These are phyloP conservation scores for Sinodicranocentrus sp. DNA, from an alignment of 2,888 invertebrate genomes.

Conservation along the genomic window DNA sequence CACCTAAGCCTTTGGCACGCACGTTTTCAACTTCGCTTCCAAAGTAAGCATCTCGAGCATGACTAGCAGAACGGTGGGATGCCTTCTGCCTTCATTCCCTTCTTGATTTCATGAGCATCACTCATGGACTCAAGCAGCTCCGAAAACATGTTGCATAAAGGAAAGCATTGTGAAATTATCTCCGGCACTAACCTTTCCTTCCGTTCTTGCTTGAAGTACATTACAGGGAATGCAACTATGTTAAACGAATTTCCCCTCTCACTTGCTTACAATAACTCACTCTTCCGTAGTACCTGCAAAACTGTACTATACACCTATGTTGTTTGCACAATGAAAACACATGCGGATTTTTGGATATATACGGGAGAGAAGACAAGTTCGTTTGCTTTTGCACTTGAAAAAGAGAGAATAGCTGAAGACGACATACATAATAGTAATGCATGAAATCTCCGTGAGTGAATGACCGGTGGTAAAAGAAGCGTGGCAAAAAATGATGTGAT, in stretches of 20 bases:
- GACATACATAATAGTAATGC: neutral
- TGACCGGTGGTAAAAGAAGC: neutral
- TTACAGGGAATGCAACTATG: neutral
- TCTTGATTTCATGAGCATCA: neutral
- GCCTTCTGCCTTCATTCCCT: too few relatives aligned
- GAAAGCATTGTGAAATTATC: neutral
- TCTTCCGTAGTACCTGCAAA: neutral
- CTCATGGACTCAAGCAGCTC: neutral
- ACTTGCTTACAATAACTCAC: neutral
- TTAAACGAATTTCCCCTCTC: neutral
- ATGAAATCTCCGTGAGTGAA: constrained; percentile 18
- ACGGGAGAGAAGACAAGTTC: neutral
- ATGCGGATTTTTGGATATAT: neutral
- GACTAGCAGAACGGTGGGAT: too few relatives aligned
- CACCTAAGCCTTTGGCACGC: neutral
- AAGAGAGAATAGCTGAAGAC: neutral
- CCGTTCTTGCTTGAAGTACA: neutral
- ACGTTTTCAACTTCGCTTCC: neutral
- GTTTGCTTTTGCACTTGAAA: constrained; percentile 20
- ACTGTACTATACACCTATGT: neutral
- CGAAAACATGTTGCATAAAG: neutral
- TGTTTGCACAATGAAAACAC: neutral
- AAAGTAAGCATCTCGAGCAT: too few relatives aligned
- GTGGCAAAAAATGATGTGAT: neutral
- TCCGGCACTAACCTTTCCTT: constrained; percentile 45